Conservation (phyloP, 2,888 invertebrate genomes). For the Chymomyza amoena region DNA sequence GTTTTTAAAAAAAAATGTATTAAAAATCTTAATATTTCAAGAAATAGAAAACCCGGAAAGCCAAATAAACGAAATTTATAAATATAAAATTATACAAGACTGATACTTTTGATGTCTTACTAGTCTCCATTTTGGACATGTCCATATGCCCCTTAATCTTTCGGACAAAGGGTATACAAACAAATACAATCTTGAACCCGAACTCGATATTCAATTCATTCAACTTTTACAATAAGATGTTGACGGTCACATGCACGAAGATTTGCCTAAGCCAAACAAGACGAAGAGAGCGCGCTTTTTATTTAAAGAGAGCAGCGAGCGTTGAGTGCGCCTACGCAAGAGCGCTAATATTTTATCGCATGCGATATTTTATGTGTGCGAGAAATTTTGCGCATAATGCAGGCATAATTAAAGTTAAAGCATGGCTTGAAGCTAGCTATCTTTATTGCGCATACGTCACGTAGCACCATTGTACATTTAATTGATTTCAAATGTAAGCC, state of each 20-base stretch:
- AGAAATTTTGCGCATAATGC: conserved; percentile 42
- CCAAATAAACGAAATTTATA: no score
- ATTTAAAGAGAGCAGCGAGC: background rate
- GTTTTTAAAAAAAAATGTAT: no score
- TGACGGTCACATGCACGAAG: background rate
- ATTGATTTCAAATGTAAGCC: background rate
- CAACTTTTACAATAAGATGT: conserved; percentile 64
- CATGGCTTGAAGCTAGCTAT: background rate
- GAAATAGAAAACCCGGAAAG: no score
- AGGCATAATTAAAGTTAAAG: conserved; percentile 16
- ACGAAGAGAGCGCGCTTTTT: background rate
- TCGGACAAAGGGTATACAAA: background rate
- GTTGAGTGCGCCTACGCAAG: background rate
- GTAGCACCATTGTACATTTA: background rate
- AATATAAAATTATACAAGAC: no score
- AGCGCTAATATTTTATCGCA: conserved; percentile 1
- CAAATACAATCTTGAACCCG: conserved; percentile 59
- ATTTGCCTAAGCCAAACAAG: background rate
- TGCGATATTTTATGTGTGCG: background rate
- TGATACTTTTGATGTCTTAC: no score
- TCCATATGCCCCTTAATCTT: background rate
- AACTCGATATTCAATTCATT: conserved; percentile 62
- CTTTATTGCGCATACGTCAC: background rate
- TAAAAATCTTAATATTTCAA: no score
- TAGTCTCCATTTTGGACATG: background rate